Evolutionary conservation across 2,113 vertebrate species (phyloP).

Genomic region (rabbit (Oryctolagus cuniculus)): DNA sequence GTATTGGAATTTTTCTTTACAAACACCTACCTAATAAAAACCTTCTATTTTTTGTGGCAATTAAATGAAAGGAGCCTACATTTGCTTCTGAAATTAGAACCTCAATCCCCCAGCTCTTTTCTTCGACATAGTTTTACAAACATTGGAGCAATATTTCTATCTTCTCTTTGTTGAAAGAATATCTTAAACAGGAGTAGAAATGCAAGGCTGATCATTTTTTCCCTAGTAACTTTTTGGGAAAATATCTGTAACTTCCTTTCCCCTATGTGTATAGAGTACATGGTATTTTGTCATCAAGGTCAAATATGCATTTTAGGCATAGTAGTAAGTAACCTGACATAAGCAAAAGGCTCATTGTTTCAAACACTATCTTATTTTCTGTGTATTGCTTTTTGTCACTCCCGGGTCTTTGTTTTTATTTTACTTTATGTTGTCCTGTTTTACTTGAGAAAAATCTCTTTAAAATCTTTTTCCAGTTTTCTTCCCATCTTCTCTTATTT

Average conservation of each 20-base stretch:
- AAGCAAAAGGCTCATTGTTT: slow-evolving; percentile 35
- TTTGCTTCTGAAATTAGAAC: slow-evolving; percentile 39
- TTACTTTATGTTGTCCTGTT: slow-evolving; percentile 8
- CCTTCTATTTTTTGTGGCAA: slow-evolving; percentile 60
- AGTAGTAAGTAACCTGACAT: slow-evolving; percentile 37
- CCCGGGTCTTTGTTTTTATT: slow-evolving; percentile 35
- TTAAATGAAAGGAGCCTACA: slow-evolving; percentile 44
- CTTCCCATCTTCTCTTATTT: background rate
- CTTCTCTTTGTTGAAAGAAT: slow-evolving; percentile 18
- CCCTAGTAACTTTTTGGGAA: background rate
- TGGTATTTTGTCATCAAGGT: slow-evolving; percentile 12
- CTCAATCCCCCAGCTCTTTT: background rate
- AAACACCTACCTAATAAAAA: slow-evolving; percentile 75
- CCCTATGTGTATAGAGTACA: background rate
- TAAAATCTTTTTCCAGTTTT: background rate
- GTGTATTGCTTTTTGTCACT: background rate
- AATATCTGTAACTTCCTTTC: slow-evolving; percentile 44
- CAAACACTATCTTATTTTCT: slow-evolving; percentile 11
- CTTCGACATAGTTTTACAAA: background rate
- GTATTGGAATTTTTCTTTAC: slow-evolving; percentile 69
- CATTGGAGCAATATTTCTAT: slow-evolving; percentile 6
- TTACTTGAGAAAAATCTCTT: background rate
- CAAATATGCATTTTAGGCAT: slow-evolving; percentile 29
- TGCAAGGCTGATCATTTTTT: background rate
- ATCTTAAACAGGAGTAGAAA: background rate